Evolutionary conservation across 2,888 invertebrate species (phyloP), one percentile per base, ranked within the genome.

Genomic region (Nomada goodeniana): DNA sequence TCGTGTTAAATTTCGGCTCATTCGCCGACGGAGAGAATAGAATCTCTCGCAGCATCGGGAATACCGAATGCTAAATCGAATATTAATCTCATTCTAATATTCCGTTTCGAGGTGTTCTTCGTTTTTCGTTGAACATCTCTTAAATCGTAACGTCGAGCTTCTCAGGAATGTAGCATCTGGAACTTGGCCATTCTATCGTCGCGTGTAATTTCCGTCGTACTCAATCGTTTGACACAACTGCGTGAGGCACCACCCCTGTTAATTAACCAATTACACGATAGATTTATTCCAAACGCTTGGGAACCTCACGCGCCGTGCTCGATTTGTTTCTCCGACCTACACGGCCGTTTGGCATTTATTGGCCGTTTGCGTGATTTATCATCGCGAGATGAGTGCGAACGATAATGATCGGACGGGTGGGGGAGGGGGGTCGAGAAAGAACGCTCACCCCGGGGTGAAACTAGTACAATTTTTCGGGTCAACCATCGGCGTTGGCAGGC

Each of bases 251-350:
- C 36, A 26, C 59, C 57, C 11, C 50, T 23, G 74, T 86, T 90
- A 91, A 91, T 91, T 89, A 89, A 91, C 89, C 90, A 87, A 91
- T 91, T 89, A 88, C 87, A 83, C 88, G 85, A 88, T 80, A 83
- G 88, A 91, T 91, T 90, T 91, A 90, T 91, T 88, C 85, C 73
- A 68, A 68, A 61, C 73, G 76, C 78, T 53, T 82, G 81, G 80
- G 83, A 85, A 85, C 63, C 79, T 87, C 87, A 76, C 81, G 83
- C 80, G 71, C 65, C 52, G 59, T 61, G 80, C 84, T 83, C 84
- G 89, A 78, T 87, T 88, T 83, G 85, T 85, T 88, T 84, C 70
- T 73, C 81, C 80, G 74, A 79, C 79, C 72, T 76, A 61, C 55
- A 61, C 69, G 60, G 50, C 18, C 23, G 64, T 61, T 26, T 81